Conservation (phyloP, 1,140 invertebrate genomes). For the Papilio polytes region DNA sequence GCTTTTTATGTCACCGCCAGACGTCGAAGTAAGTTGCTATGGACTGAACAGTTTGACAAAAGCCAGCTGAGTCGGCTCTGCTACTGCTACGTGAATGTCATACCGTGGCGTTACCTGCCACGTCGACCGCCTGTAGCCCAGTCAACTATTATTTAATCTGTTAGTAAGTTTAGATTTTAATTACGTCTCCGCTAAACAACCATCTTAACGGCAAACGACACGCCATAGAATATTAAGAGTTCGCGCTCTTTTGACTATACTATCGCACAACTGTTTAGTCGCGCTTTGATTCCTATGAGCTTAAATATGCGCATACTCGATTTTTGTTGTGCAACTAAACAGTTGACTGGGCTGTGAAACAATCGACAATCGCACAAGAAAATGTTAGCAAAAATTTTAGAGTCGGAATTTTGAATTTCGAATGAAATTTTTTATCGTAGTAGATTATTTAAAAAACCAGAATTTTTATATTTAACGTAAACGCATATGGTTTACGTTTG, state of each 20-base stretch:
- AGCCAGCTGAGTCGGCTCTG: neutral
- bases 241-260: too few relatives aligned
- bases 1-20: too few relatives aligned
- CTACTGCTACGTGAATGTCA: constrained; percentile 18
- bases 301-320: too few relatives aligned
- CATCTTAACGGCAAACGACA: neutral
- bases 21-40: neutral
- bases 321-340: too few relatives aligned
- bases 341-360: neutral
- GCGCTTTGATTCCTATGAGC: too few relatives aligned
- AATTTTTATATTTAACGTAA: neutral
- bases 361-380: neutral
- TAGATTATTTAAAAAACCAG: neutral
- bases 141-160: constrained; percentile 23
- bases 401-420: constrained; percentile 6
- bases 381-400: neutral
- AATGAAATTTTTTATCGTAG: neutral
- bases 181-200: constrained; percentile 31
- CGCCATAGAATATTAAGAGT: constrained; percentile 17
- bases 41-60: constrained; percentile 9
- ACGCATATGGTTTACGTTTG: neutral
- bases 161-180: constrained; percentile 35
- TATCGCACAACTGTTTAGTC: too few relatives aligned
- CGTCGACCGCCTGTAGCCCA: neutral
- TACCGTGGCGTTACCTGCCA: neutral